Base-by-base conservation (phyloP, 1,140 invertebrate species). In the Bradysia coprophila region DNA sequence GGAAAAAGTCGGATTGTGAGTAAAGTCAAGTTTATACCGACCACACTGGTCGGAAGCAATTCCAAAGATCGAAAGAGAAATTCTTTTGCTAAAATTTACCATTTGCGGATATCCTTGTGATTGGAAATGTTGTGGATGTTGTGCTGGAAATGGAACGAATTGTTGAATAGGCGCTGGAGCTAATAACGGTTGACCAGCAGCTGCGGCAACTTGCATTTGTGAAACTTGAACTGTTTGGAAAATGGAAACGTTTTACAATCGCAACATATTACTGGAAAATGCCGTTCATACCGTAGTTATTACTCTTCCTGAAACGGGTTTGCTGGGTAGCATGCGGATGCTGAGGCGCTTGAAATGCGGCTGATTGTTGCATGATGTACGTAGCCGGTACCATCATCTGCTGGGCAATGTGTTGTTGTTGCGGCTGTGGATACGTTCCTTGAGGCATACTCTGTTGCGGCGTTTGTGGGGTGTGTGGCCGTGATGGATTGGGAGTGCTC, bases 391-490 rank as follows among this genome's bases (percentile, higher is more conserved):
- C 48, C 37, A 24, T 32, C 11, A 23, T n/a, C 11, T 45, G 39
- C 28, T 52, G 48, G 10, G 40, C 15, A 23, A 59, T 44, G 46
- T 55, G 53, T n/a, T 39, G 38, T 23, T 39, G 38, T 21, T 21
- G 38, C 15, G 38, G 38, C 10, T 21, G 38, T 2, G 36, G 36
- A 18, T n/a, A 18, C n/a, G n/a, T n/a, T 18, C 20, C 50, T 51
- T 31, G 51, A 46, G 34, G 57, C 45, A 40, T 52, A 56, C 11
- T 38, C 16, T 21, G 38, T 39, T 39, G 38, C 13, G 56, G 60
- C 20, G 84, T 88, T 56, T 84, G 82, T 22, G 84, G 86, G 10
- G 85, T 89, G 53, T 88, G 83, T 20, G 84, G 82, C 34, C 84
- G 62, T 50, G 68, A 71, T 39, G 65, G 68, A 49, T 65, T 69